Percentiles rank a stretch among this genome's conserved stretches.
These are phyloP conservation scores for Encarsia formosa DNA, from an alignment of 2,888 invertebrate species.

Conservation along the genomic window DNA sequence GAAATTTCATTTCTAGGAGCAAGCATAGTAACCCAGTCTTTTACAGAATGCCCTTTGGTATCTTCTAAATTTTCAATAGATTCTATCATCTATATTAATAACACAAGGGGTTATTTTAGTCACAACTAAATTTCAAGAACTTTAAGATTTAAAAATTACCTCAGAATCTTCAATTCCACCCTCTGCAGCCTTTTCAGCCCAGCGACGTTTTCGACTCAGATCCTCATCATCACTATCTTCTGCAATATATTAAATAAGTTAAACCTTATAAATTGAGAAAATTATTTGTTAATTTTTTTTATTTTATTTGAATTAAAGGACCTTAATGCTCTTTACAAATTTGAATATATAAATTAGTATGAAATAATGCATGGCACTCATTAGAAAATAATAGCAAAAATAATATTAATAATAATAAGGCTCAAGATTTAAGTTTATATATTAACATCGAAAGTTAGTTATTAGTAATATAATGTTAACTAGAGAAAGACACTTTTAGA, in stretches of 20 bases:
- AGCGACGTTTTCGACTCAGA: slow-evolving; percentile 64
- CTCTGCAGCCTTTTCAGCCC: slow-evolving; percentile 84
- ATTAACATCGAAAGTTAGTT: no score
- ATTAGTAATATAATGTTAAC: no score
- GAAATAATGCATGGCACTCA: no score
- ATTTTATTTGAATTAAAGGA: not conserved
- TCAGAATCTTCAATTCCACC: slow-evolving; percentile 74
- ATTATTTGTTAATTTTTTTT: slow-evolving; percentile 34
- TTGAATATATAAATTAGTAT: no score
- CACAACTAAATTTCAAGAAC: not conserved
- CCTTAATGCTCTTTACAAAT: not conserved
- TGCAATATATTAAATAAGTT: slow-evolving; percentile 40
- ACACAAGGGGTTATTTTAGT: not conserved
- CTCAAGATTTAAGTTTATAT: no score
- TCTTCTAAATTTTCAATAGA: slow-evolving; percentile 98
- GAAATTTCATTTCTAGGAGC: slow-evolving; percentile 94
- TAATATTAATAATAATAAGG: no score
- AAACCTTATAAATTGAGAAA: slow-evolving; percentile 7
- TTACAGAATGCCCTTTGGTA: slow-evolving; percentile 89
- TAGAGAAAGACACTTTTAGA: no score
- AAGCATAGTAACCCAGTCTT: slow-evolving; percentile 95
- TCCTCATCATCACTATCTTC: slow-evolving; percentile 81
- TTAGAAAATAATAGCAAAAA: no score
- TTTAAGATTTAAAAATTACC: slow-evolving; percentile 38
- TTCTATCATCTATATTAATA: slow-evolving; percentile 68